Evolutionary conservation across 2,888 invertebrate genomes (phyloP), one percentile per base, ranked within the genome.

Genomic region (Habroteleia sp.): DNA sequence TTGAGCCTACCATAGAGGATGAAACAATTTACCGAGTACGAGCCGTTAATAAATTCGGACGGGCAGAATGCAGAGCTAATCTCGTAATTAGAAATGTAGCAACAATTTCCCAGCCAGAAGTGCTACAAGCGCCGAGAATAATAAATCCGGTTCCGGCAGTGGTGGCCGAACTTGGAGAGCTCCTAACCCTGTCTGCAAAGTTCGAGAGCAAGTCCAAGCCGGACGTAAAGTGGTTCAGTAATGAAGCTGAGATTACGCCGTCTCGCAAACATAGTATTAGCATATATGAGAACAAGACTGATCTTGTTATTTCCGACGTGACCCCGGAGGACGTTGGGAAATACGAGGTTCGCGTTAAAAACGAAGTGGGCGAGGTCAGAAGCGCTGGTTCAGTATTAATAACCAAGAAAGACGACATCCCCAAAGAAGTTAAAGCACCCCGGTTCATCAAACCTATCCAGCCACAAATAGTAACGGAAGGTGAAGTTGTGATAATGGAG

Each of bases 261-360:
- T 91, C 90, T 79, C 91, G 93, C 46, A 92, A 93, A 76, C 92
- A 91, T 69, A 86, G 89, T 27, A 92, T 95, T 48, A 89, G 89
- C 3, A 90, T 90, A 11, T 91, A 91, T 76, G 91, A 93, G 68
- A 92, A 91, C 39, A 91, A 90, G 73, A 94, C 94, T 0, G 91
- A 89, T 35, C 89, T 96, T 16, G 91, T 89, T 78, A 92, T 96
- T 69, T 89, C 91, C 27, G 92, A 94, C 77, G 91, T 92, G 80
- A 92, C 92, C 35, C 93, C 93, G 85, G 93, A 93, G 83, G 94
- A 95, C 84, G 91, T 92, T 69, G 97, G 97, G 17, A 96, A 96
- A 88, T 97, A 97, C 88, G 96, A 97, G 90, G 93, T 96, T 7
- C 90, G 93, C 16, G 93, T 95, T n/a, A 91, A 93, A 81, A 95